Base-by-base conservation (phyloP, 92 coral and sea anemone species). In the Porites divaricata region DNA sequence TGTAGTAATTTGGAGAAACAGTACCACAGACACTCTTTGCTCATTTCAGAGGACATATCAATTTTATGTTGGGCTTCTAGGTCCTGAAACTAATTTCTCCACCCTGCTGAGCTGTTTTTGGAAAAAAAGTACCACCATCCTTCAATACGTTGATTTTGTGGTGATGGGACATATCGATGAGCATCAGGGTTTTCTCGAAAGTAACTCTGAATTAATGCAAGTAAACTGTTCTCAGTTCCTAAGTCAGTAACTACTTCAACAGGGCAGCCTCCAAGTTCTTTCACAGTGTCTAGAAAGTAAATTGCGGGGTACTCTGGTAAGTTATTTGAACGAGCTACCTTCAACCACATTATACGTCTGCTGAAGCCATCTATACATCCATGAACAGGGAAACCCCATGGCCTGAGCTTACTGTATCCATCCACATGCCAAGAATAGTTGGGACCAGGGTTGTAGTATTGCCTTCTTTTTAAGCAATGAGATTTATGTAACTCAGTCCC, bases 101-200 rank as follows among this genome's bases (percentile, higher is more conserved):
- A 91, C 90, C 92, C 88, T 26, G 81, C 26, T 28, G 85, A 85
- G n/a, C 85, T 70, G 22, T 59, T 77, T 63, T 70, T 83, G 28
- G 82, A 62, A 83, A 62, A 87, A 75, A 83, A 91, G n/a, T 91
- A 83, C 86, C 92, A 91, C 95, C 95, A 89, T 57, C 90, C 88
- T 73, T 91, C 92, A 23, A 91, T 89, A 19, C 90, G 24, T 66
- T 92, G 95, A 83, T 85, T 89, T 45, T 86, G 67, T 69, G 93
- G 89, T 61, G 95, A 86, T 21, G 89, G 22, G 24, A 86, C 93
- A 79, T 91, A 91, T 19, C 91, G 83, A 67, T 89, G 89, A 25
- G 89, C 83, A 86, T 89, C 95, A 51, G 90, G 80, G 86, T 88
- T 88, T 61, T 91, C 73, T 23, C 90, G 82, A 59, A 91, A 85